Base-by-base conservation (phyloP, 37 sponge, comb jelly and placozoan genomes). In the Agelas oroides region DNA sequence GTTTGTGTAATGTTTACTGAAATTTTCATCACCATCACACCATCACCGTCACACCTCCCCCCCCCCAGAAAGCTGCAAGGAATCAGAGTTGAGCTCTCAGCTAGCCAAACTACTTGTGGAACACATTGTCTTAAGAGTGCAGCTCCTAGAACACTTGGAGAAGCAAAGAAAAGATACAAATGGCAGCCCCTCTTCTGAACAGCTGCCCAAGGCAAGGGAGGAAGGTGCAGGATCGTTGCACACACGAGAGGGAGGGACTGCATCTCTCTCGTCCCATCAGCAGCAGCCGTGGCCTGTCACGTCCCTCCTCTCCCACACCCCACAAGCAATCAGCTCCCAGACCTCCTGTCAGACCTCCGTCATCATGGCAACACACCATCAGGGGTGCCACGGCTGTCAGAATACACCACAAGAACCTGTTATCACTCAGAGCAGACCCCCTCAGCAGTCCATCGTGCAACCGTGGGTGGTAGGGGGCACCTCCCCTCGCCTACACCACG, bases 211-310 rank as follows among this genome's bases (percentile, higher is more conserved):
- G 3, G 46, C 3, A 8, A 61, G 13, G 63, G 13, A 61, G 13
- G 27, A 11, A 61, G 63, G 63, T 23, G 13, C 5, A 14, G 63
- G 13, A 25, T 61, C 27, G 5, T 5, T 27, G 63, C 25, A 61
- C 2, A 5, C 13, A 28, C 19, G 19, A 28, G 68, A 67, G 32
- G 32, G 34, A 67, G 68, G 46, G 8, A 11, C 25, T 57, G 62
- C 37, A 19, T 38, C n/a, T 1, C 1, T 6, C 1, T 18, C 62
- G 6, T 28, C 27, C 30, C 20, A 33, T 35, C 25, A 28, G 20
- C 59, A 75, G 24, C 80, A 80, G 58, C 70, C 58, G 11, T 80
- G 69, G 69, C 81, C 81, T 12, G 33, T 79, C 16, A 28, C 79
- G 1, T 79, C 79, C 53, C 69, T 80, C 70, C 70, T 80, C 70